Conservation (phyloP, 2,797 vertebrate genomes). For the Oreochromis mossambicus region DNA sequence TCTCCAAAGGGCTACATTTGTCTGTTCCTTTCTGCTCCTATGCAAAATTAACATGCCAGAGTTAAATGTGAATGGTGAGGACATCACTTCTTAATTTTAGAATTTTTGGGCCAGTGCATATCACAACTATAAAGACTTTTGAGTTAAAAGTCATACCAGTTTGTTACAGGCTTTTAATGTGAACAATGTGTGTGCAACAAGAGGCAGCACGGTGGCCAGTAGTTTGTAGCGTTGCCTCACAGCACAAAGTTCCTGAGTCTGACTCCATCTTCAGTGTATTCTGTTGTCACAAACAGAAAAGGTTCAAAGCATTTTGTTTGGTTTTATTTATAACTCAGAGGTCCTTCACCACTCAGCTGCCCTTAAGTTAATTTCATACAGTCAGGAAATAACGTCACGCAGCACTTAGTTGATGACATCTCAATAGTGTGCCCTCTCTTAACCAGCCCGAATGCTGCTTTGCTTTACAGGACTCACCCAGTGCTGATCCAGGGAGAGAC, state of each 20-base stretch:
- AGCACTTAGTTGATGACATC: neutral
- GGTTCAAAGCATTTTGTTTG: neutral
- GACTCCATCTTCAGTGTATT: neutral
- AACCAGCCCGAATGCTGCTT: neutral
- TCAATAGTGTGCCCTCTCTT: neutral
- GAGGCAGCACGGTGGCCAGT: neutral
- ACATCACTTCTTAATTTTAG: neutral
- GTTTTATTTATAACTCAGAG: neutral
- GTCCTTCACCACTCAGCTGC: neutral
- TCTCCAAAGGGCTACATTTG: neutral
- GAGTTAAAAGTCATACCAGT: neutral
- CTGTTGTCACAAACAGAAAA: neutral
- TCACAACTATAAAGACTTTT: neutral
- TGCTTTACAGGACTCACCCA: conserved; percentile 81
- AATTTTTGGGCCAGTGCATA: neutral
- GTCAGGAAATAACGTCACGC: neutral
- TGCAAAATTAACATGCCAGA: neutral
- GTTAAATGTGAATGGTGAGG: neutral
- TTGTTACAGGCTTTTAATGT: neutral
- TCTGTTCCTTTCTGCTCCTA: neutral
- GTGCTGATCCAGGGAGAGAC: conserved; percentile 97
- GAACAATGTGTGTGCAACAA: neutral
- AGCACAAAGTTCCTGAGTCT: neutral
- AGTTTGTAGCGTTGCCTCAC: neutral
- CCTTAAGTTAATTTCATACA: neutral